Base-by-base conservation (phyloP, 2,888 invertebrate genomes). In the Synanthedon andrenaeformis region DNA sequence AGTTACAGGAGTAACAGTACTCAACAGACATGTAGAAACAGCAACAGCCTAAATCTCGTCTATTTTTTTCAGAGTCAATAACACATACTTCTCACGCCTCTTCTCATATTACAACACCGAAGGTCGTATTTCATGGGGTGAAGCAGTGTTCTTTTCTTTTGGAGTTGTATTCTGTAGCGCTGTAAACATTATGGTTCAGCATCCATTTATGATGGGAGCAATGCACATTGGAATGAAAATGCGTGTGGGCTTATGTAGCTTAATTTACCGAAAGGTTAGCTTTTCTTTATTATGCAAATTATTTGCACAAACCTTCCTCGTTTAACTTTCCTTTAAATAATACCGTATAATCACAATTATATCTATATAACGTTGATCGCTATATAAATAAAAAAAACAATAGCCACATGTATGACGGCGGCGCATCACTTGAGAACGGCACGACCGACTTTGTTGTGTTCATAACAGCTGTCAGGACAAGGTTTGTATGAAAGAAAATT, bases 251-350 rank as follows among this genome's bases (percentile, higher is more conserved):
- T 90, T 93, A 52, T 95, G 95, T 71, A 93, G 95, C 51, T 79
- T 96, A 10, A 91, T 97, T 62, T 96, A 95, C 68, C 91, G 95
- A 82, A 97, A 97, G 91, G 95, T 94, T 59, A 19, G 41, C 51
- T 13, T 6, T 14, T 6, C 8, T 45, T 12, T n/a, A 50, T 28
- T 28, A 2, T 8, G 1, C 6, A 28, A 28, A 23, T 23, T 23
- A 23, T 23, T 1, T 23, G 19, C 4, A 23, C 19, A 4, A 23
- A 28, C 8, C 28, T 28, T 28, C 6, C 28, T 28, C 6, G 28
- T 2, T 28, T 28, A 28, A 8, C 8, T 28, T 28, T 45, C n/a
- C 45, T 13, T 12, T 23, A 23, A 23, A 23, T 23, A 23, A 23
- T 1, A 23, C 4, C 19, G 19, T 23, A 23, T 23, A 23, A 23